Conservation (phyloP, 2,113 vertebrate genomes). For the Macquaria ambigua region DNA sequence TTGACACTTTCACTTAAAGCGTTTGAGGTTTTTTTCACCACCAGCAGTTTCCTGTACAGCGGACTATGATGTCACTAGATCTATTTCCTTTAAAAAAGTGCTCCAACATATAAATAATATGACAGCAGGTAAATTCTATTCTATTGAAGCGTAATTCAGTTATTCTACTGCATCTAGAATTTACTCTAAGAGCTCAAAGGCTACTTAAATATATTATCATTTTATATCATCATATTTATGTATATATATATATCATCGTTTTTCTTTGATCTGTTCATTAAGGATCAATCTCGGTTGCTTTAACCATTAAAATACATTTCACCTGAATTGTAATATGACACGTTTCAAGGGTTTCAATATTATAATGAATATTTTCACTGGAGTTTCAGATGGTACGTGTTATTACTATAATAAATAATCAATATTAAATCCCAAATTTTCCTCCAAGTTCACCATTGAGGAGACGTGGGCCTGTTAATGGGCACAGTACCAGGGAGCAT, state of each 20-base stretch:
- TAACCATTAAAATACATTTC: background rate
- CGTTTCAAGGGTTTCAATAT: background rate
- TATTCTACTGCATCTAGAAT: too few species aligned
- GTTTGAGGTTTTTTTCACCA: background rate
- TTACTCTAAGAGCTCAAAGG: background rate
- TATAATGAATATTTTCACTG: background rate
- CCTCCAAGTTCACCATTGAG: background rate
- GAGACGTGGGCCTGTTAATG: too few species aligned
- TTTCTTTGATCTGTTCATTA: background rate
- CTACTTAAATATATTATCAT: background rate
- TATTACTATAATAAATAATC: background rate
- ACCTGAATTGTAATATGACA: background rate
- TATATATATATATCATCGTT: too few species aligned
- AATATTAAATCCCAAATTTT: too few species aligned
- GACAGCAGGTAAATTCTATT: too few species aligned
- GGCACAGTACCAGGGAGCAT: background rate
- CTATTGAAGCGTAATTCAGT: background rate
- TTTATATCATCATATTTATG: too few species aligned
- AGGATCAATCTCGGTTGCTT: background rate
- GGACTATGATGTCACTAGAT: too few species aligned
- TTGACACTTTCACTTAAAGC: too few species aligned
- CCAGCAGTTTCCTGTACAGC: background rate
- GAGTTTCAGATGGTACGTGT: background rate
- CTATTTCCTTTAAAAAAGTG: background rate
- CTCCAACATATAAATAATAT: background rate